These are phyloP conservation scores for Hipposideros armiger DNA, from an alignment of 2,113 vertebrate species.

Conservation along the genomic window DNA sequence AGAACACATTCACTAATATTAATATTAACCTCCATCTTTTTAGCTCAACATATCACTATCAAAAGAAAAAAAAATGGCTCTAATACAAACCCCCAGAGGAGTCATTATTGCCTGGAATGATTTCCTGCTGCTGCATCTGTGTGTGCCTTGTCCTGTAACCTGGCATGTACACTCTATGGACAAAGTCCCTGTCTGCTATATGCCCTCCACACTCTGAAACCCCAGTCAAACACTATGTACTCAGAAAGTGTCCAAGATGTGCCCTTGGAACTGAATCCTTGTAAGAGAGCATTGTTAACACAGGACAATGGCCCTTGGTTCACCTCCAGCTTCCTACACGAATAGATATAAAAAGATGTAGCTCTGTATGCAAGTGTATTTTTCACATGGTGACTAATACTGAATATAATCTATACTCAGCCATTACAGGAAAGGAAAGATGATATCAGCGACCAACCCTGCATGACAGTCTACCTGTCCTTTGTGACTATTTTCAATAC, in stretches of 20 bases:
- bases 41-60: conserved; percentile 12
- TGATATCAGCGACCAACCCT: conserved; percentile 69
- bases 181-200: background rate
- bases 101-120: background rate
- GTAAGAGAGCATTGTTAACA: conserved; percentile 34
- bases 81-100: background rate
- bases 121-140: background rate
- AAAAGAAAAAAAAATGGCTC: conserved; percentile 30
- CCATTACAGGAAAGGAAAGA: conserved; percentile 72
- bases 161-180: background rate
- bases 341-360: conserved; percentile 74
- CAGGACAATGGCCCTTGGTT: conserved; percentile 59
- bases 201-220: background rate
- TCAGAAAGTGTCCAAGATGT: conserved; percentile 11
- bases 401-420: conserved; percentile 56
- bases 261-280: background rate
- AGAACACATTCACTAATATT: conserved; percentile 32
- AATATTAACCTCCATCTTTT: conserved; percentile 41
- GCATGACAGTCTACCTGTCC: conserved; percentile 68
- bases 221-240: background rate
- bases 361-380: conserved; percentile 70
- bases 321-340: conserved; percentile 62
- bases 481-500: conserved; percentile 74
- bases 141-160: background rate
- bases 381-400: conserved; percentile 82